phyloP scores from a whole-genome alignment of 2,888 invertebrate genomes.

The Onthophagus sagittarius region DNA sequence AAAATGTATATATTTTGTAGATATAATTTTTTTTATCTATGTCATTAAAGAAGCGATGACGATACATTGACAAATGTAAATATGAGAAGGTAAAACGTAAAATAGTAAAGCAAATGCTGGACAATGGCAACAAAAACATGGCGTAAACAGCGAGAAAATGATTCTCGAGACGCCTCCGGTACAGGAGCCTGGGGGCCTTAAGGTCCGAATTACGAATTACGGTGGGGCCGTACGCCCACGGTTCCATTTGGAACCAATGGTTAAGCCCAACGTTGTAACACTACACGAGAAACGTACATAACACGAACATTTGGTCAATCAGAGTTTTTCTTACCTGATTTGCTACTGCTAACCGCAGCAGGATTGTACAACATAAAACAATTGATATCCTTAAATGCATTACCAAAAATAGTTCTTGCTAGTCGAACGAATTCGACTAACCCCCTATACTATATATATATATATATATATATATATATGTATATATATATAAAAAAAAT shows the following conservation, averaged over 20 bases:
- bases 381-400: conserved; percentile 76
- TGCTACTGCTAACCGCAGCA: conserved; percentile 70
- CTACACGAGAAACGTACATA: conserved; percentile 6
- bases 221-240: conserved; percentile 1
- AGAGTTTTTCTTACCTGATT: conserved; percentile 60
- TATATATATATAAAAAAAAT: conserved; percentile 39
- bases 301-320: conserved; percentile 41
- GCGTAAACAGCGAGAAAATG: conserved; percentile 11
- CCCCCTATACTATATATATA: conserved; percentile 33
- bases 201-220: neutral
- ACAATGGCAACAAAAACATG: conserved; percentile 16
- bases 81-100: neutral
- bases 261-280: conserved; percentile 22
- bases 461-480: too few species aligned
- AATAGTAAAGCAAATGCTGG: neutral
- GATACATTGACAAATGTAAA: neutral
- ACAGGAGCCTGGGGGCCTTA: neutral
- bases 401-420: conserved; percentile 52
- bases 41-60: neutral
- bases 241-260: conserved; percentile 18
- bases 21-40: neutral
- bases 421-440: conserved; percentile 40
- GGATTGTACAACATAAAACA: conserved; percentile 69
- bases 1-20: too few species aligned
- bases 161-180: neutral